Evolutionary conservation across 2,113 vertebrate species (phyloP).

Genomic region (Centrocercus urophasianus): DNA sequence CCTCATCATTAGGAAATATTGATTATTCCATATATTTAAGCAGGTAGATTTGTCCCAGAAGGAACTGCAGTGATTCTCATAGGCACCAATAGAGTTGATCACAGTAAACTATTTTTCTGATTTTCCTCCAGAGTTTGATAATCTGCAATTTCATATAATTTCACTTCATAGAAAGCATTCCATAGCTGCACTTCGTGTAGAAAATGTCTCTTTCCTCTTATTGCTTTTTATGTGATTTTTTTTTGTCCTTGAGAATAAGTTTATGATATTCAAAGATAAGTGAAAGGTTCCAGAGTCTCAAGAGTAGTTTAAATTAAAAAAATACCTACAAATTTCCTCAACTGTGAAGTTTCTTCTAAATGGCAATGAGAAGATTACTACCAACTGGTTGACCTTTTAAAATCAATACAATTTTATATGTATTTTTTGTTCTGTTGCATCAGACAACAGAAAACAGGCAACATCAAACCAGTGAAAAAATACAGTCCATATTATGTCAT

Average conservation of each 20-base stretch:
- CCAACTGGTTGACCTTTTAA: slow-evolving; percentile 50
- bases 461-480: slow-evolving; percentile 61
- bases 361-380: slow-evolving; percentile 56
- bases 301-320: neutral
- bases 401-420: slow-evolving; percentile 64
- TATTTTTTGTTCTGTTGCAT: neutral
- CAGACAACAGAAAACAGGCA: too few species aligned
- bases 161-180: neutral
- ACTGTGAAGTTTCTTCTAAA: slow-evolving; percentile 48
- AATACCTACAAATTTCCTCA: slow-evolving; percentile 13
- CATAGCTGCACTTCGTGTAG: neutral
- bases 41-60: neutral
- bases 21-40: neutral
- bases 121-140: neutral
- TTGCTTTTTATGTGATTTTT: neutral
- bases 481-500: slow-evolving; percentile 1
- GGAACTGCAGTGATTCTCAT: neutral
- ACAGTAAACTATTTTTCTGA: neutral
- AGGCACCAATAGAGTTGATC: neutral
- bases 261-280: neutral
- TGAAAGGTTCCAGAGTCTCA: neutral
- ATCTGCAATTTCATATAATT: neutral
- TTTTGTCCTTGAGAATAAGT: slow-evolving; percentile 16
- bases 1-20: neutral
- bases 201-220: neutral